Conservation (phyloP, 1,140 invertebrate genomes). For the Cydia fagiglandana region DNA sequence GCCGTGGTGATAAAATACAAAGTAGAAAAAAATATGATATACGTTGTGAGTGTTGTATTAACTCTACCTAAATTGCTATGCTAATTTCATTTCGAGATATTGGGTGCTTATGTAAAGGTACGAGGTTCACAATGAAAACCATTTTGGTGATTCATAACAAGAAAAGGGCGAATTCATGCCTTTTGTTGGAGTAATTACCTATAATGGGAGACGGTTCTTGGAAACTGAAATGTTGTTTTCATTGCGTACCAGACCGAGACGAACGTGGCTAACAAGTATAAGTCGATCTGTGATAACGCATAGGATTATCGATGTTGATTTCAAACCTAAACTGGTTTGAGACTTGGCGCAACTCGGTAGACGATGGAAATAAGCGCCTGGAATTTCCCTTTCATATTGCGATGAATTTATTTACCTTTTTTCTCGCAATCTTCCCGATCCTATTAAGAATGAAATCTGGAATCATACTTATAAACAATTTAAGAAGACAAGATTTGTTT, state of each 20-base stretch:
- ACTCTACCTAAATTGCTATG: constrained; percentile 13
- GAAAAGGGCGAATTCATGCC: constrained; percentile 34
- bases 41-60: too few relatives aligned
- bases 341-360: not conserved
- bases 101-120: constrained; percentile 28
- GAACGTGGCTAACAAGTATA: not conserved
- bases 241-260: not conserved
- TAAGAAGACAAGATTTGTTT: too few relatives aligned
- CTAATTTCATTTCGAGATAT: constrained; percentile 8
- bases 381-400: constrained; percentile 24
- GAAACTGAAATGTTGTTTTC: not conserved
- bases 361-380: not conserved
- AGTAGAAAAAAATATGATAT: not conserved
- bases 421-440: not conserved
- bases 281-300: too few relatives aligned
- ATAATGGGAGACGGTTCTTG: constrained; percentile 38
- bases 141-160: constrained; percentile 37
- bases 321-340: not conserved
- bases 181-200: constrained; percentile 44
- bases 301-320: not conserved
- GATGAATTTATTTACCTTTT: constrained; percentile 28
- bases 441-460: not conserved
- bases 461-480: not conserved
- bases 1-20: not conserved
- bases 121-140: constrained; percentile 21